Percentiles rank a stretch among this genome's conserved stretches.
phyloP scores from a whole-genome alignment of 2,113 vertebrate genomes.

The Romanogobio albipinnatus region DNA sequence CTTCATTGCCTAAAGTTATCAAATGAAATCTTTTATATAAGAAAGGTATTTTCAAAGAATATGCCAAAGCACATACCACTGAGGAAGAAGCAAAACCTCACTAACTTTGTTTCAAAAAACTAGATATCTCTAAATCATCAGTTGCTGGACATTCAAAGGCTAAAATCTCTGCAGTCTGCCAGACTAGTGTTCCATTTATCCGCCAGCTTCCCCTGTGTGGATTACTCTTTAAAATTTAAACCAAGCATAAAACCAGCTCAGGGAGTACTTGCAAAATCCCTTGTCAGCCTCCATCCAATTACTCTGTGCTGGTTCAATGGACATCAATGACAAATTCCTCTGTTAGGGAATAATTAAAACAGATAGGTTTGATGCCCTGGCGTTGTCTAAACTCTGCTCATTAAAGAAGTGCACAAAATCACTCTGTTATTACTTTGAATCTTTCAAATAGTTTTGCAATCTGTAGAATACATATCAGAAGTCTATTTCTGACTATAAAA shows the following conservation, averaged over 20 bases:
- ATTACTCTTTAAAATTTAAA: constrained; percentile 52
- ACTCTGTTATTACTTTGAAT: background rate
- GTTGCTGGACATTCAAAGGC: constrained; percentile 28
- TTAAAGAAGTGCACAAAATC: constrained; percentile 17
- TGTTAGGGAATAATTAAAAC: constrained; percentile 44
- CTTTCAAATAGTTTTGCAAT: constrained; percentile 15
- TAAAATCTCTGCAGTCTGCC: background rate
- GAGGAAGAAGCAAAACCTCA: background rate
- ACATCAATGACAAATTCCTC: constrained; percentile 51
- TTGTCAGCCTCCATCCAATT: constrained; percentile 46
- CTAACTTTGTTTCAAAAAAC: background rate
- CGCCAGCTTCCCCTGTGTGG: background rate
- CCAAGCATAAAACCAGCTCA: constrained; percentile 51
- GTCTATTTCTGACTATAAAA: background rate
- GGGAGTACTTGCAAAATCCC: constrained; percentile 43
- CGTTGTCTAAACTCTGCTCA: constrained; percentile 26
- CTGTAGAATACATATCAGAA: background rate
- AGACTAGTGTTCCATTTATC: constrained; percentile 27
- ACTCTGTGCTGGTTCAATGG: constrained; percentile 36
- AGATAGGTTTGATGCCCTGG: constrained; percentile 32
- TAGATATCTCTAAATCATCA: background rate
- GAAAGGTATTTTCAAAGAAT: background rate
- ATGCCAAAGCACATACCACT: background rate
- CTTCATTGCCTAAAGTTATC: background rate
- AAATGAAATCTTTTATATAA: background rate